These are phyloP conservation scores for Cyclophora punctaria DNA, from an alignment of 2,888 invertebrate species.

Conservation along the genomic window DNA sequence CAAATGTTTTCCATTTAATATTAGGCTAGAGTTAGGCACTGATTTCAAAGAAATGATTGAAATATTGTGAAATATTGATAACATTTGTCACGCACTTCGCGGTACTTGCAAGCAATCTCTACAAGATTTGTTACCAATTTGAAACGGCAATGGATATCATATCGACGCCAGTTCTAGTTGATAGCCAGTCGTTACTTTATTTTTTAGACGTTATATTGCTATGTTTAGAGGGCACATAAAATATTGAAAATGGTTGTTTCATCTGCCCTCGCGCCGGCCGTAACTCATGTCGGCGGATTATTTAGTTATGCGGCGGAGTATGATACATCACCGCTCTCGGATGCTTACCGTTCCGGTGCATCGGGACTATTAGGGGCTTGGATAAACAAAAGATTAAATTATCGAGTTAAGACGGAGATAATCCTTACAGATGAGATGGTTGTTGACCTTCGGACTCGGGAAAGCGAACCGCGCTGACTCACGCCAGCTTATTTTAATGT, in stretches of 20 bases:
- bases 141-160: conserved; percentile 1
- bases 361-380: conserved; percentile 65
- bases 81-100: no score
- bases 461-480: conserved; percentile 35
- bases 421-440: conserved; percentile 69
- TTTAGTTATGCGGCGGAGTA: conserved; percentile 58
- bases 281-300: conserved; percentile 62
- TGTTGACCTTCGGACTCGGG: conserved; percentile 60
- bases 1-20: no score
- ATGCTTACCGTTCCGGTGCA: conserved; percentile 54
- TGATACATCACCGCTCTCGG: conserved; percentile 63
- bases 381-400: conserved; percentile 73
- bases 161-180: no score
- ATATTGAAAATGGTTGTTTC: conserved; percentile 41
- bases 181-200: conserved; percentile 14
- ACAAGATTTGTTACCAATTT: neutral
- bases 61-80: no score
- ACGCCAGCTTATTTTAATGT: conserved; percentile 28
- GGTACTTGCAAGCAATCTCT: no score
- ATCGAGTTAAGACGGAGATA: conserved; percentile 67
- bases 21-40: no score
- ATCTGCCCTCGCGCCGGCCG: conserved; percentile 32
- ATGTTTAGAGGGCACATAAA: conserved; percentile 29
- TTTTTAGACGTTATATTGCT: conserved; percentile 18
- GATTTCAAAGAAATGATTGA: no score